phyloP scores from a whole-genome alignment of 2,888 invertebrate genomes.

The Teinopalpus imperialis region DNA sequence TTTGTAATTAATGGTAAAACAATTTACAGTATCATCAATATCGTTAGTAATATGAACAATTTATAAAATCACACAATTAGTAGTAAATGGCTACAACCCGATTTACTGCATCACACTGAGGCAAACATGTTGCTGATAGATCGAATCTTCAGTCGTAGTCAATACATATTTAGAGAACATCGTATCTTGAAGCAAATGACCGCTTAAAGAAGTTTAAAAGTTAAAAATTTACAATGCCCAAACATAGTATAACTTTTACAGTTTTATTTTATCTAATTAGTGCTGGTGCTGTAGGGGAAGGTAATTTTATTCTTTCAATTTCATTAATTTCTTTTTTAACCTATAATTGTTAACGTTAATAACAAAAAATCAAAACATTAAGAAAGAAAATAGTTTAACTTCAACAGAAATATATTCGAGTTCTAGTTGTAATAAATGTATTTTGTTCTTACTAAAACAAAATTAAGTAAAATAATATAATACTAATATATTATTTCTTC shows the following conservation, averaged over 20 bases:
- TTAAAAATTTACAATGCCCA: not conserved
- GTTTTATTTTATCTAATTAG: constrained; percentile 2
- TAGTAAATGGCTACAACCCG: constrained; percentile 48
- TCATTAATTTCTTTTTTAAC: no score
- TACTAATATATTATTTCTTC: no score
- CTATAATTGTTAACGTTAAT: no score
- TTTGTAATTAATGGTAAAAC: constrained; percentile 14
- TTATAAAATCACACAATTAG: constrained; percentile 46
- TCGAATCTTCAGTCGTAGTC: constrained; percentile 22
- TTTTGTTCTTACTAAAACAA: no score
- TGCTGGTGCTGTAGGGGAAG: constrained; percentile 3
- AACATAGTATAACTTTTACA: not conserved
- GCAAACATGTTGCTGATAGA: constrained; percentile 39
- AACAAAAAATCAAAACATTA: no score
- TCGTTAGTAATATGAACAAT: constrained; percentile 13
- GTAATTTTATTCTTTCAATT: not conserved
- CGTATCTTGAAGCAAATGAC: not conserved
- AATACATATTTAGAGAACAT: constrained; percentile 5
- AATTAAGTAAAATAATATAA: no score
- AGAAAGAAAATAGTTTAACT: no score
- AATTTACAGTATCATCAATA: constrained; percentile 16
- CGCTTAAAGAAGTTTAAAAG: not conserved
- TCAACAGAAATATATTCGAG: no score
- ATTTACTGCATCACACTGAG: constrained; percentile 39
- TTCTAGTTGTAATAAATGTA: no score